Base-by-base conservation (phyloP, 2,797 vertebrate species). In the Helarctos malayanus region DNA sequence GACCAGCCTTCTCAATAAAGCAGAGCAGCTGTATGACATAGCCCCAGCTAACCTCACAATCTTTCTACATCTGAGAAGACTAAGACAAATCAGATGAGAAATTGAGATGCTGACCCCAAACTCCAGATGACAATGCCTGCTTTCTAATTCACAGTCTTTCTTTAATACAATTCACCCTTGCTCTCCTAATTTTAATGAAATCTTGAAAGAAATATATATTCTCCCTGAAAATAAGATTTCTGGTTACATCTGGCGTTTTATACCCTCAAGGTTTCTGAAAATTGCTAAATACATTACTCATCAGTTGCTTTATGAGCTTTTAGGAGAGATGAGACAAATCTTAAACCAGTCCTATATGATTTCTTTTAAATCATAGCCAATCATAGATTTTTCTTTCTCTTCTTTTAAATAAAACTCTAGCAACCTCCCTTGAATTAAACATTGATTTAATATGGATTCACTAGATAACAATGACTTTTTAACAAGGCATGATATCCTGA, bases 131-230 rank as follows among this genome's bases (percentile, higher is more conserved):
- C 91, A 93, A 56, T 95, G 38, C 47, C 89, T 89, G 75, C 95
- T 97, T 98, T 97, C 90, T 94, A 92, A 94, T 94, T 95, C 83
- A 84, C 78, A 78, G 65, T 92, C 75, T 97, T 95, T 87, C 85
- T 93, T 89, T 91, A 96, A 97, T 89, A 82, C 79, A 96, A 61
- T 75, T 88, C 93, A 95, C 71, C 75, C 45, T 90, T 95, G 89
- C 84, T 95, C 38, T 25, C 59, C 61, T 97, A 86, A 97, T 96
- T 97, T 95, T 97, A 98, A 96, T 98, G 71, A 90, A 96, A 97
- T 95, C 81, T 91, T 97, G 69, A 89, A 97, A 91, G 88, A 97
- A 95, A 97, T 93, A 90, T 86, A 84, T 97, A 71, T 96, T 95
- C 54, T 89, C 57, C 41, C 23, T 59, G 93, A 97, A 97, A 97